phyloP scores from a whole-genome alignment of 2,797 vertebrate genomes.

The Poliocrania exsul region DNA sequence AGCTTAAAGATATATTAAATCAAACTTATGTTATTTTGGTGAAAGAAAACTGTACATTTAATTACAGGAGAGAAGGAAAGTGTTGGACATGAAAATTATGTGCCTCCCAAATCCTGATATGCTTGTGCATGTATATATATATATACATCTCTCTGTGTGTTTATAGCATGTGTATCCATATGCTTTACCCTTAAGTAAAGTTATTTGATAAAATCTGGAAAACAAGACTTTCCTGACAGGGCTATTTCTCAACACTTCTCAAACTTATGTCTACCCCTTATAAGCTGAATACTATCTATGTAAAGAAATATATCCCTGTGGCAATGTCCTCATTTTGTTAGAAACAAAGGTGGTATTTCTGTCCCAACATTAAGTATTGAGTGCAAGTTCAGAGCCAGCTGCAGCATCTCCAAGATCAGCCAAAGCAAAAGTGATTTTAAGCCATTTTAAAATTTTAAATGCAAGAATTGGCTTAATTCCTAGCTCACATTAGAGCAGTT shows the following conservation, averaged over 20 bases:
- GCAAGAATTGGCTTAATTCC: background rate
- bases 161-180: background rate
- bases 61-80: background rate
- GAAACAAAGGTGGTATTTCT: background rate
- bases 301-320: background rate
- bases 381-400: background rate
- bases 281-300: background rate
- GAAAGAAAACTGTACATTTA: background rate
- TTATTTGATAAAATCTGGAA: background rate
- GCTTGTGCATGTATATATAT: background rate
- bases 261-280: background rate
- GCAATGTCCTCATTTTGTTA: background rate
- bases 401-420: background rate
- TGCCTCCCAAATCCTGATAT: background rate
- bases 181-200: background rate
- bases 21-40: background rate
- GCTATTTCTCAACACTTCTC: background rate
- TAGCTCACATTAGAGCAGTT: background rate
- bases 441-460: conserved; percentile 6
- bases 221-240: conserved; percentile 8
- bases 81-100: background rate
- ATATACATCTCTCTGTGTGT: background rate
- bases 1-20: background rate
- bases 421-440: background rate
- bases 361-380: background rate